Conservation (phyloP, 2,113 vertebrate species). For the Oryzias woworae region DNA sequence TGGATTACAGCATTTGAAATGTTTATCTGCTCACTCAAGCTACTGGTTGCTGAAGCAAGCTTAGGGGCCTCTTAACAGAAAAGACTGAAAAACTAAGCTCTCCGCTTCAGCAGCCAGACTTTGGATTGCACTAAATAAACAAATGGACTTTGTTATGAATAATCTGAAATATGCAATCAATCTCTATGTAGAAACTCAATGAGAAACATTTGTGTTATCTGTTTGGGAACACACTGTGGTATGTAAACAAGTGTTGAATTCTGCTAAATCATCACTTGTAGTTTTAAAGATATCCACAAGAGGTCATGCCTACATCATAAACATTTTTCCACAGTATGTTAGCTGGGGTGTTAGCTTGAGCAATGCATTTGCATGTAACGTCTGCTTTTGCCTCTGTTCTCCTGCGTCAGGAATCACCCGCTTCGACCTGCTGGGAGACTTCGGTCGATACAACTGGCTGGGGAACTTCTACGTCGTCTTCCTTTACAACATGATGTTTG, state of each 20-base stretch:
- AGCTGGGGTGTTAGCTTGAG: not conserved
- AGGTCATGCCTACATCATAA: slow-evolving; percentile 16
- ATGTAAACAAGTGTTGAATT: not conserved
- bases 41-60: too few relatives aligned
- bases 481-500: slow-evolving; percentile 94
- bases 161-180: too few relatives aligned
- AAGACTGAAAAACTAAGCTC: too few relatives aligned
- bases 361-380: not conserved
- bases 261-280: slow-evolving; percentile 30
- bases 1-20: too few relatives aligned
- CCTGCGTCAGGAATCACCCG: slow-evolving; percentile 86
- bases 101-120: too few relatives aligned
- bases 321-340: not conserved
- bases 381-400: not conserved
- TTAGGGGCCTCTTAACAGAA: too few relatives aligned
- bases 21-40: too few relatives aligned
- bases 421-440: slow-evolving; percentile 94
- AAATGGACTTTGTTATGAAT: too few relatives aligned
- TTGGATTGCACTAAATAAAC: too few relatives aligned
- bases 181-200: too few relatives aligned
- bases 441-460: slow-evolving; percentile 94
- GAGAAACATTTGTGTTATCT: too few relatives aligned
- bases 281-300: slow-evolving; percentile 57
- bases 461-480: slow-evolving; percentile 95
- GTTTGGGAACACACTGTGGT: too few relatives aligned